Evolutionary conservation across 2,797 vertebrate genomes (phyloP).

Genomic region (Falco novaeseelandiae): DNA sequence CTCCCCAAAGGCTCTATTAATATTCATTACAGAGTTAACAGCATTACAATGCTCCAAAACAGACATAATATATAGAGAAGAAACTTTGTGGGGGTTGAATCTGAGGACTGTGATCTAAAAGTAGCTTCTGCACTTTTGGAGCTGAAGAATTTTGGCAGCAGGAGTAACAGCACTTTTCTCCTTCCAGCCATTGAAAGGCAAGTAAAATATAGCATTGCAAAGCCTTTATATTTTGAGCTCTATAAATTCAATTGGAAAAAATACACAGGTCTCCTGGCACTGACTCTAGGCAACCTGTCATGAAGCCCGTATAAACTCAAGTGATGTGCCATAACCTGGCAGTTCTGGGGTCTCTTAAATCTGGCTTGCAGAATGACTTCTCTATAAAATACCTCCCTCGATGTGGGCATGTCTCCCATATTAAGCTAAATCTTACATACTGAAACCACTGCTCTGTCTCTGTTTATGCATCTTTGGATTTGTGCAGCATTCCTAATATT

Average conservation of each 20-base stretch:
- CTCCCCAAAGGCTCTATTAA: slow-evolving; percentile 2
- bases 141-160: slow-evolving; percentile 23
- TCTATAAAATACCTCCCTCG: not conserved
- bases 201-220: not conserved
- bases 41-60: not conserved
- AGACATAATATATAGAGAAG: not conserved
- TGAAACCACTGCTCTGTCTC: not conserved
- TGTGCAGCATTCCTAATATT: rapidly evolving
- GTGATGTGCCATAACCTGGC: not conserved
- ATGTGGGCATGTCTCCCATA: rapidly evolving
- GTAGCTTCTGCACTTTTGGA: not conserved
- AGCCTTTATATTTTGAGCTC: not conserved
- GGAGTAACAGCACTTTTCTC: not conserved
- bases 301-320: not conserved
- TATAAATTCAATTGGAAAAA: not conserved
- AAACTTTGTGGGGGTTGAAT: not conserved
- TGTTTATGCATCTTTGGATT: not conserved
- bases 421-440: rapidly evolving
- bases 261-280: not conserved
- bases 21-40: not conserved
- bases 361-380: rapidly evolving
- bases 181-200: not conserved
- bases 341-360: not conserved
- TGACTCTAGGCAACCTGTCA: not conserved
- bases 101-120: slow-evolving; percentile 19